phyloP scores from a whole-genome alignment of 2,888 invertebrate genomes.

The Lepetodrilus schrolli region DNA sequence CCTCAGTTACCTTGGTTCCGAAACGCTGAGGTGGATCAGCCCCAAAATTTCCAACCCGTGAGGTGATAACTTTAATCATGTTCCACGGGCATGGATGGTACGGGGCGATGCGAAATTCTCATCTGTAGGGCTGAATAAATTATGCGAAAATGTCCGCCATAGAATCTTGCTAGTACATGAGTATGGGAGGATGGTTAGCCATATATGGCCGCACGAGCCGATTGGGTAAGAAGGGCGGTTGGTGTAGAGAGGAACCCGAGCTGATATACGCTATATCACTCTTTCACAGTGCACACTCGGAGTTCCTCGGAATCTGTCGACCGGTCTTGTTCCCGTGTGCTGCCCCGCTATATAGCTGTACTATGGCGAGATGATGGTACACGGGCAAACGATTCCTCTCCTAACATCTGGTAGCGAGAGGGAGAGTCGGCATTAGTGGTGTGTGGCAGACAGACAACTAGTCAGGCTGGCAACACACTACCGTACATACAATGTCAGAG shows the following conservation, averaged over 20 bases:
- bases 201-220: constrained; percentile 55
- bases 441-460: no score
- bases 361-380: no score
- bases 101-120: constrained; percentile 50
- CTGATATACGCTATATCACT: constrained; percentile 4
- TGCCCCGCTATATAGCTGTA: neutral
- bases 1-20: constrained; percentile 18
- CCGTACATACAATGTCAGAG: no score
- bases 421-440: no score
- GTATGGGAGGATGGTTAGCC: constrained; percentile 45
- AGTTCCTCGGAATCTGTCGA: neutral
- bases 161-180: constrained; percentile 20
- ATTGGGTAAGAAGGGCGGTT: constrained; percentile 39
- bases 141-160: constrained; percentile 64
- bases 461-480: no score
- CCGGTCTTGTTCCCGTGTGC: neutral
- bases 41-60: constrained; percentile 27
- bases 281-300: neutral
- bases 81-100: constrained; percentile 38
- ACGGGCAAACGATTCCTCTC: neutral
- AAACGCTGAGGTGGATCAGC: constrained; percentile 21
- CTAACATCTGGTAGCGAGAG: neutral
- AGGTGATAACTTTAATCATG: constrained; percentile 39
- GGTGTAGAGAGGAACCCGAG: neutral
- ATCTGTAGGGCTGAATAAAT: constrained; percentile 64